Conservation (phyloP, 2,888 invertebrate species). For the Xanthia togata region DNA sequence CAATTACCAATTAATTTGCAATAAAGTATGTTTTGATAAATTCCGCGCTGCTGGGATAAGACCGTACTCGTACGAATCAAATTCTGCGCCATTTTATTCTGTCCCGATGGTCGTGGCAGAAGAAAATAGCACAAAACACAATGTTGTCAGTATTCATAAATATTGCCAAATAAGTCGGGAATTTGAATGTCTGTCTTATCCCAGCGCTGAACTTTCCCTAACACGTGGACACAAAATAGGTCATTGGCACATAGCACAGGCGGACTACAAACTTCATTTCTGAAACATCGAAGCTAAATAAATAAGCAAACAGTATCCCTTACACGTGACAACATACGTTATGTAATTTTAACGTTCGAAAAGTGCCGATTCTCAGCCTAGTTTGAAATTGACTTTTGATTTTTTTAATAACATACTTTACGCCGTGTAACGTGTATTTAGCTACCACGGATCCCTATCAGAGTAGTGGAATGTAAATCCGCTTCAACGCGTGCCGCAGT, state of each 20-base stretch:
- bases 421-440: slow-evolving; percentile 14
- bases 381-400: too few species aligned
- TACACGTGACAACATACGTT: slow-evolving; percentile 12
- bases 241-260: background rate
- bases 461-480: slow-evolving; percentile 38
- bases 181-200: background rate
- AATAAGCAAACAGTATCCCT: slow-evolving; percentile 1
- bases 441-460: slow-evolving; percentile 27
- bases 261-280: background rate
- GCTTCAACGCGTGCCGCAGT: slow-evolving; percentile 18
- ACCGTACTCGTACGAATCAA: background rate
- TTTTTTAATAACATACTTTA: slow-evolving; percentile 15
- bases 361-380: too few species aligned
- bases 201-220: background rate
- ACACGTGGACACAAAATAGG: background rate
- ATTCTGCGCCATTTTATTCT: background rate
- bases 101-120: too few species aligned
- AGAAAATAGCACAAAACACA: background rate
- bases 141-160: background rate
- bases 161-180: background rate
- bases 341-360: too few species aligned
- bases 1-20: background rate
- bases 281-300: background rate
- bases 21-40: background rate
- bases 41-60: background rate